Conservation (phyloP, 2,113 vertebrate species). For the Nyctereutes procyonoides region DNA sequence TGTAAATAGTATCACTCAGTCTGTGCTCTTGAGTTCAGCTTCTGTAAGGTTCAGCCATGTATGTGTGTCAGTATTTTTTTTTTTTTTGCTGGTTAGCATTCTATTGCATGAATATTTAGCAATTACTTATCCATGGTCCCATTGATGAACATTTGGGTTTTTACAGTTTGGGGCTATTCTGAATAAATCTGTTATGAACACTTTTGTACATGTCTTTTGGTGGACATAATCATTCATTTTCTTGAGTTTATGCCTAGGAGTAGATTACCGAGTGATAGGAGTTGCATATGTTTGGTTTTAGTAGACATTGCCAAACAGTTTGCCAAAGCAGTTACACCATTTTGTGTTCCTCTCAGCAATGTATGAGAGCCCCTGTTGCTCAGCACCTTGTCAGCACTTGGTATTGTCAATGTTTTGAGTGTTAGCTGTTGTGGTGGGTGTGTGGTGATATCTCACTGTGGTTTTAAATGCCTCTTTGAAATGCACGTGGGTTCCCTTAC, state of each 20-base stretch:
- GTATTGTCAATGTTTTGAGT: conserved; percentile 35
- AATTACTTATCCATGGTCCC: not conserved
- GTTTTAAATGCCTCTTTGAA: not conserved
- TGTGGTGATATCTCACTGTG: not conserved
- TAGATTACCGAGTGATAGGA: not conserved
- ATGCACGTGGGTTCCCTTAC: not conserved
- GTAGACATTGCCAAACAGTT: not conserved
- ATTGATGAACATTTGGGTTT: not conserved
- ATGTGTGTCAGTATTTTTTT: not conserved
- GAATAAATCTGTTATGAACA: conserved; percentile 34
- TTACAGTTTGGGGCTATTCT: conserved; percentile 10
- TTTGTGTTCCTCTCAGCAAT: not conserved
- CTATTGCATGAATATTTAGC: conserved; percentile 3
- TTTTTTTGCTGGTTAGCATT: conserved; percentile 36
- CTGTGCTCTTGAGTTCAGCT: not conserved
- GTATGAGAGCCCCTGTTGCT: not conserved
- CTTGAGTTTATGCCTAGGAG: not conserved
- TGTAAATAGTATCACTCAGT: not conserved
- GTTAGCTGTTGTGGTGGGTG: not conserved
- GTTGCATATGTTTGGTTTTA: not conserved
- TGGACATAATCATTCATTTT: conserved; percentile 36
- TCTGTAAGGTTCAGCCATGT: not conserved
- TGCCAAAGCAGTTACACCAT: not conserved
- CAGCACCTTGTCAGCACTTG: not conserved
- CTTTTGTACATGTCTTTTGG: conserved; percentile 37